Conservation (phyloP, 1,140 invertebrate species). For the Lasioglossum albipes region DNA sequence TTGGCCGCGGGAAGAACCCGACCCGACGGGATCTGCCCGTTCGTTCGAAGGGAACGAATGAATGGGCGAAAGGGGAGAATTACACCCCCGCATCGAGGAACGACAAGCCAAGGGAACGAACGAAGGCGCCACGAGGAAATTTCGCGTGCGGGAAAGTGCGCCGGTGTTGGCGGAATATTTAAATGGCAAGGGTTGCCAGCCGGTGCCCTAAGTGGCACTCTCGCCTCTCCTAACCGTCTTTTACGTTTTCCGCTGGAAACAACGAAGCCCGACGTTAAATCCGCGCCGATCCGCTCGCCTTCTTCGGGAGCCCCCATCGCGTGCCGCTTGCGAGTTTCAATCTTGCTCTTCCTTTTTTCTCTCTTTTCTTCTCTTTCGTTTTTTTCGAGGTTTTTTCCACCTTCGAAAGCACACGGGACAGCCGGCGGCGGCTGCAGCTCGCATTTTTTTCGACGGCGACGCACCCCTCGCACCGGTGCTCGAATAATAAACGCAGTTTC, state of each 20-base stretch:
- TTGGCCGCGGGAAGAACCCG: slow-evolving; percentile 32
- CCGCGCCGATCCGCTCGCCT: slow-evolving; percentile 37
- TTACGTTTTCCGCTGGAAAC: slow-evolving; percentile 65
- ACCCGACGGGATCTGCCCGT: slow-evolving; percentile 4
- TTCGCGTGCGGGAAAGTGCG: slow-evolving; percentile 64
- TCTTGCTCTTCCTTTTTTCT: neutral
- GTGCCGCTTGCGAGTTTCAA: slow-evolving; percentile 50
- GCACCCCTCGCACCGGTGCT: slow-evolving; percentile 5
- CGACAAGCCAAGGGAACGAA: slow-evolving; percentile 12
- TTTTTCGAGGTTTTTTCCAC: neutral
- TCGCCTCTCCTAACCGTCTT: slow-evolving; percentile 63
- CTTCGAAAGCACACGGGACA: slow-evolving; percentile 14
- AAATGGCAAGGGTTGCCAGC: slow-evolving; percentile 65
- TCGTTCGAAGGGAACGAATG: slow-evolving; percentile 30
- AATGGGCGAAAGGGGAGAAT: slow-evolving; percentile 41
- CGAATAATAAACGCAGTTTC: neutral
- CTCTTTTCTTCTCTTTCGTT: neutral
- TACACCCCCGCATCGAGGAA: slow-evolving; percentile 18
- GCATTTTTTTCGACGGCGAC: slow-evolving; percentile 32
- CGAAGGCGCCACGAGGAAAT: slow-evolving; percentile 57
- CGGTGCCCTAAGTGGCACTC: slow-evolving; percentile 61
- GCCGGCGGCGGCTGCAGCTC: neutral
- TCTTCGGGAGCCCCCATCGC: slow-evolving; percentile 36
- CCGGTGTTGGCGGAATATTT: slow-evolving; percentile 57
- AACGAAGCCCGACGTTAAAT: slow-evolving; percentile 53